Conservation (phyloP, 2,888 invertebrate genomes). For the Ennomos erosarius region DNA sequence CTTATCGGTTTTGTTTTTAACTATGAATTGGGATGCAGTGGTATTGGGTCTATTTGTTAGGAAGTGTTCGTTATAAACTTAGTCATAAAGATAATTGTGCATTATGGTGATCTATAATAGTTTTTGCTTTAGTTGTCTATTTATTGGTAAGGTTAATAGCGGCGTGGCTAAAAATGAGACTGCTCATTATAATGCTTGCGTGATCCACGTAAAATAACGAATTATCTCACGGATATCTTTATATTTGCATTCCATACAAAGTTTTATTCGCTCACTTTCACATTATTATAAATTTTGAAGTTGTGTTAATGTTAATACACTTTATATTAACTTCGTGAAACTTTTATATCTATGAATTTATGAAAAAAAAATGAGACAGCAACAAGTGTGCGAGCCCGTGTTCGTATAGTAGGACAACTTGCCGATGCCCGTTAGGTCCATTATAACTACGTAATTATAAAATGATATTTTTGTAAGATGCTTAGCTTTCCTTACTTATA, state of each 20-base stretch:
- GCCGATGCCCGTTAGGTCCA: slow-evolving; percentile 72
- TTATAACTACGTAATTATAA: slow-evolving; percentile 61
- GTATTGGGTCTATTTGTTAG: slow-evolving; percentile 28
- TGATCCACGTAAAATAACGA: slow-evolving; percentile 27
- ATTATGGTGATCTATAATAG: slow-evolving; percentile 17
- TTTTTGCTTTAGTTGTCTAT: slow-evolving; percentile 37
- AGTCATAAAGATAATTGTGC: slow-evolving; percentile 15
- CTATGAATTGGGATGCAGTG: slow-evolving; percentile 15
- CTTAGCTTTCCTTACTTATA: slow-evolving; percentile 82
- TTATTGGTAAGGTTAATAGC: slow-evolving; percentile 29
- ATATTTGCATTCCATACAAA: slow-evolving; percentile 42
- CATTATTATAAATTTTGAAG: slow-evolving; percentile 14
- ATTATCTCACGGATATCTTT: slow-evolving; percentile 28
- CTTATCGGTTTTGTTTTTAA: slow-evolving; percentile 15
- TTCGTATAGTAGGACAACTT: slow-evolving; percentile 54
- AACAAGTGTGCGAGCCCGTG: slow-evolving; percentile 17
- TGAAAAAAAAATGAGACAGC: slow-evolving; percentile 34
- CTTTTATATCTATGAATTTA: slow-evolving; percentile 33
- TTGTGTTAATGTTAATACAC: slow-evolving; percentile 20
- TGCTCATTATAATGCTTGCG: slow-evolving; percentile 37
- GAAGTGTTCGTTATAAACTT: slow-evolving; percentile 12
- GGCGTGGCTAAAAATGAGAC: slow-evolving; percentile 41
- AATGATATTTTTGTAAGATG: slow-evolving; percentile 83
- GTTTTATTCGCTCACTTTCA: slow-evolving; percentile 29
- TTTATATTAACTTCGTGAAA: slow-evolving; percentile 19